Evolutionary conservation across 2,113 vertebrate genomes (phyloP).

Genomic region (Taxidea taxus): DNA sequence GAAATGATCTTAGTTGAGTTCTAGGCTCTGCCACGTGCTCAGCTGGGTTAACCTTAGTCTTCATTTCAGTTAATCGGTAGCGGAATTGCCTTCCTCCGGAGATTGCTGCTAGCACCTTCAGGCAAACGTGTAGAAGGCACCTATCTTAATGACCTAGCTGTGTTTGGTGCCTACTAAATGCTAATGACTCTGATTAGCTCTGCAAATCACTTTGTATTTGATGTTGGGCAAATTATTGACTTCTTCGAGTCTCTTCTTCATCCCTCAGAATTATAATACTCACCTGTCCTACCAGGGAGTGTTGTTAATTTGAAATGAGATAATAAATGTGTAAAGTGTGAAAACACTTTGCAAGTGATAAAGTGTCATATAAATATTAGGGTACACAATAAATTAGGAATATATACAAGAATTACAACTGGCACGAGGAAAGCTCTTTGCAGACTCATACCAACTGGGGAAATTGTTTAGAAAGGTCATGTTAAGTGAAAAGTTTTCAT

Average conservation of each 20-base stretch:
- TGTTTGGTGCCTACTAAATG: background rate
- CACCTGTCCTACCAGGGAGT: background rate
- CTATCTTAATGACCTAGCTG: background rate
- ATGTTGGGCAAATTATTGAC: background rate
- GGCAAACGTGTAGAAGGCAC: background rate
- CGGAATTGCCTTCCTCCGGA: background rate
- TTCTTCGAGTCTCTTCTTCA: background rate
- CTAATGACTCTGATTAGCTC: background rate
- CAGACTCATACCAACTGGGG: background rate
- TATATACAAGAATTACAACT: background rate
- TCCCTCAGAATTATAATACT: background rate
- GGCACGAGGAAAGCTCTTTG: background rate
- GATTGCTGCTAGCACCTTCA: too few relatives aligned
- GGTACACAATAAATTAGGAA: slow-evolving; percentile 17
- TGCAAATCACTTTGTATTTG: background rate
- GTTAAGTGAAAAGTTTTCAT: background rate
- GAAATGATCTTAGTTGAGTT: background rate
- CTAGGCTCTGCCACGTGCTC: background rate
- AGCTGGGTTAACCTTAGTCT: background rate
- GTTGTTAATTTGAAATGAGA: background rate
- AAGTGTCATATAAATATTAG: background rate
- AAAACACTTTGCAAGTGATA: background rate
- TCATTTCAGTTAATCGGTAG: background rate
- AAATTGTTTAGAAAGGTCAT: background rate
- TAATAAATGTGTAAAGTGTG: background rate